phyloP scores from a whole-genome alignment of 2,797 vertebrate species.

The Acrossocheilus wenchowensis region DNA sequence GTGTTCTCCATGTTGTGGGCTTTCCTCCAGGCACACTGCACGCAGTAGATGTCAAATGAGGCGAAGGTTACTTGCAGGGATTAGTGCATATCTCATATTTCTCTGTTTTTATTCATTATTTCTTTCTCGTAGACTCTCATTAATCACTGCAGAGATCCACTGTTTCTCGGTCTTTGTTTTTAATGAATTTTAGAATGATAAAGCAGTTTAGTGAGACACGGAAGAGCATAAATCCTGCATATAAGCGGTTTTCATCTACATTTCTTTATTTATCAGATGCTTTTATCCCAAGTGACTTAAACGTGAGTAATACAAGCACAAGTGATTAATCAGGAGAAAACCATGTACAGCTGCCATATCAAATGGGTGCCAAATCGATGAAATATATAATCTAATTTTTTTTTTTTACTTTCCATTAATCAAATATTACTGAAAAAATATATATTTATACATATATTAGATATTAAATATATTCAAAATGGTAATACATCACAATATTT shows the following conservation, averaged over 20 bases:
- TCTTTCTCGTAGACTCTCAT: not conserved
- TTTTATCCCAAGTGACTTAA: not conserved
- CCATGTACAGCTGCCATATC: not conserved
- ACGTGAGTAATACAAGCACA: not conserved
- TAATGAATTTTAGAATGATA: constrained; percentile 14
- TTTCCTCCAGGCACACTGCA: constrained; percentile 26
- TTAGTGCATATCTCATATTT: constrained; percentile 5
- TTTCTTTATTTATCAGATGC: not conserved
- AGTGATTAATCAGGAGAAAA: not conserved
- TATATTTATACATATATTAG: no score
- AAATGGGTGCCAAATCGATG: not conserved
- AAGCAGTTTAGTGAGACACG: constrained; percentile 22
- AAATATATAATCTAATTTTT: not conserved
- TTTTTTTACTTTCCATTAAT: not conserved
- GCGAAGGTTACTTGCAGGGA: constrained; percentile 31
- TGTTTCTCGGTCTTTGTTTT: not conserved
- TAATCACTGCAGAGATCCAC: not conserved
- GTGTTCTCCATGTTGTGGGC: constrained; percentile 32
- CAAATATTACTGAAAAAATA: not conserved
- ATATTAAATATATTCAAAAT: not conserved
- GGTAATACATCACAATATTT: not conserved
- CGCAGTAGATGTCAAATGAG: constrained; percentile 27
- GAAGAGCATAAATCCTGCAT: not conserved
- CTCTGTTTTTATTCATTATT: constrained; percentile 7
- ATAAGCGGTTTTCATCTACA: not conserved